These are phyloP conservation scores for Pachycephala philippinensis DNA, from an alignment of 2,113 vertebrate species.

Conservation along the genomic window DNA sequence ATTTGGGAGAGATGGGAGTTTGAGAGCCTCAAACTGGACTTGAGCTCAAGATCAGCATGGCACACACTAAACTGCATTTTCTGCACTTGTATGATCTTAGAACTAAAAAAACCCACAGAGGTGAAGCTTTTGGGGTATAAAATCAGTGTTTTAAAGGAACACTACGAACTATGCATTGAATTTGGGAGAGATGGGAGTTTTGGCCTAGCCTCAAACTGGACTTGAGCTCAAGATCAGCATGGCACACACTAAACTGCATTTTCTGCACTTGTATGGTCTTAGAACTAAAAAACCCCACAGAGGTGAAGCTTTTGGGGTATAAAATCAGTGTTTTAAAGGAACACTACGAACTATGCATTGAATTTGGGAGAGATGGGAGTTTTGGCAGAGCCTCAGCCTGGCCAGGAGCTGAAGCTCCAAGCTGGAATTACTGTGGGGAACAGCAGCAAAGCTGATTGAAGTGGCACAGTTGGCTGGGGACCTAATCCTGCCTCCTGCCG, in stretches of 20 bases:
- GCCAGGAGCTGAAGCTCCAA: not conserved
- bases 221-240: not conserved
- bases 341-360: fast-evolving
- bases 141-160: not conserved
- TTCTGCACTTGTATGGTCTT: not conserved
- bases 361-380: not conserved
- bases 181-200: not conserved
- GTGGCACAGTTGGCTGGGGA: not conserved
- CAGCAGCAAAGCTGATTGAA: not conserved
- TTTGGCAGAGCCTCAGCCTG: not conserved
- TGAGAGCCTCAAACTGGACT: not conserved
- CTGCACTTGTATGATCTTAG: not conserved
- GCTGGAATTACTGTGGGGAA: not conserved
- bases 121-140: not conserved
- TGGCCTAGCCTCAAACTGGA: not conserved
- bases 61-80: not conserved
- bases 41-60: not conserved
- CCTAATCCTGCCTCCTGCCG: not conserved
- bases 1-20: not conserved
- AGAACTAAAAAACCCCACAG: not conserved
- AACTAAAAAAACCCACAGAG: not conserved
- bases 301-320: not conserved
- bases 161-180: not conserved
- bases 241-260: not conserved
- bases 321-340: no score